Conservation (phyloP, 2,888 invertebrate genomes). For the Drosophila nigricruria region DNA sequence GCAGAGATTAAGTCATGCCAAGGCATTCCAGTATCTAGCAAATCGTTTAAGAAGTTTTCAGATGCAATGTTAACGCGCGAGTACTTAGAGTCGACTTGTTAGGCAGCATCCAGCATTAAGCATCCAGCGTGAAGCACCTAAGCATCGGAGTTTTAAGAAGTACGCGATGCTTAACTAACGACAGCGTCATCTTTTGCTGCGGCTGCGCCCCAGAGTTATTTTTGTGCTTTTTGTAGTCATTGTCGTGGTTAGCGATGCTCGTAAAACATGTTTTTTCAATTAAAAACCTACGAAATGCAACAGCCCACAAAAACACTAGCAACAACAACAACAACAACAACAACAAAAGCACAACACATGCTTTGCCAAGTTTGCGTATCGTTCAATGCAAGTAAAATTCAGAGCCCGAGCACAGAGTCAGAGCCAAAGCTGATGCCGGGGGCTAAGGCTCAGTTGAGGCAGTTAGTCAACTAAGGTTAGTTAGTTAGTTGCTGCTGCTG, state of each 20-base stretch:
- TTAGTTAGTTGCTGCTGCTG: slow-evolving; percentile 42
- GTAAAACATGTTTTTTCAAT: slow-evolving; percentile 83
- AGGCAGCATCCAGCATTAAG: slow-evolving; percentile 38
- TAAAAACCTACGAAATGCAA: slow-evolving; percentile 80
- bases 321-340: slow-evolving; percentile 27
- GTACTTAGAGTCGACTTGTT: slow-evolving; percentile 73
- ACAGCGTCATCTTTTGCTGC: slow-evolving; percentile 70
- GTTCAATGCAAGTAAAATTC: slow-evolving; percentile 37
- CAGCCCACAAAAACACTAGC: slow-evolving; percentile 46
- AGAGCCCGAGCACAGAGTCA: slow-evolving; percentile 18
- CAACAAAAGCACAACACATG: slow-evolving; percentile 27
- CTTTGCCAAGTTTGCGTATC: slow-evolving; percentile 46
- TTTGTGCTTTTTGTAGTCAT: slow-evolving; percentile 49
- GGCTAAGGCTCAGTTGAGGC: slow-evolving; percentile 51
- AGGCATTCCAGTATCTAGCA: slow-evolving; percentile 36
- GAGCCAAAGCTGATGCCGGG: slow-evolving; percentile 20
- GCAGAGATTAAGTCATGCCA: slow-evolving; percentile 47
- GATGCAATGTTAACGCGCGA: slow-evolving; percentile 41
- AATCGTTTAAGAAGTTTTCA: slow-evolving; percentile 47
- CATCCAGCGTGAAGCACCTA: slow-evolving; percentile 22
- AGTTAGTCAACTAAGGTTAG: slow-evolving; percentile 53
- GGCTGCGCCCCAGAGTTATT: slow-evolving; percentile 62
- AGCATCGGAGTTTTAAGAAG: slow-evolving; percentile 44
- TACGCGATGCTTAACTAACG: slow-evolving; percentile 73
- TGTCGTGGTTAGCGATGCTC: slow-evolving; percentile 78